Percentiles rank a stretch among this genome's conserved stretches.
These are phyloP conservation scores for Parelbella ahira DNA, from an alignment of 2,888 invertebrate genomes.

Conservation along the genomic window DNA sequence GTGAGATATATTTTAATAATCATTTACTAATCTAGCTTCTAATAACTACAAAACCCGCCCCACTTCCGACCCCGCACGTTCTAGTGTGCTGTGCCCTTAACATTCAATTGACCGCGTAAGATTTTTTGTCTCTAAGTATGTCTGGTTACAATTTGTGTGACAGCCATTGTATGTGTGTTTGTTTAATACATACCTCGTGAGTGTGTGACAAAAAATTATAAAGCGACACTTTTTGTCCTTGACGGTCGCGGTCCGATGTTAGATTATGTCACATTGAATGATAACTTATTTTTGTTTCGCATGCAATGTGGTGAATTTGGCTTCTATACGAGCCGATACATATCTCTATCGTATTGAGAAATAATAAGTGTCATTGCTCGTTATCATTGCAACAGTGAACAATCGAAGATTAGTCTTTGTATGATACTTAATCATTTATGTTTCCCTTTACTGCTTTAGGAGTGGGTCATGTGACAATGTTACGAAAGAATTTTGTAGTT, in stretches of 20 bases:
- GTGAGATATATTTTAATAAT: too few species aligned
- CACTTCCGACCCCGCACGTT: too few species aligned
- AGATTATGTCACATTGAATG: constrained; percentile 20
- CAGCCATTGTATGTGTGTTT: constrained; percentile 15
- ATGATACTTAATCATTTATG: too few species aligned
- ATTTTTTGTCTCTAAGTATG: constrained; percentile 8
- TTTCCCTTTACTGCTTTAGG: too few species aligned
- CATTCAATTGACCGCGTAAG: constrained; percentile 1
- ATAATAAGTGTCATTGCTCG: constrained; percentile 1
- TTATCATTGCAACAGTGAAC: too few species aligned
- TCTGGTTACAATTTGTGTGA: constrained; percentile 9
- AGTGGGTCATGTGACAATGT: too few species aligned
- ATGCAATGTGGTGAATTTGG: constrained; percentile 10
- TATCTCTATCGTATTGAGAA: too few species aligned
- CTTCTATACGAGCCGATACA: constrained; percentile 14
- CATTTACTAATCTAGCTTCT: too few species aligned
- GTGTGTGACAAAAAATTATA: constrained; percentile 6
- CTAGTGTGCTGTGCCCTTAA: not conserved
- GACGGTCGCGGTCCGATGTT: constrained; percentile 6
- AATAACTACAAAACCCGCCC: too few species aligned
- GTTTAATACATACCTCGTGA: constrained; percentile 14
- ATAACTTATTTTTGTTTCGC: constrained; percentile 17
- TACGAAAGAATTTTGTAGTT: too few species aligned
- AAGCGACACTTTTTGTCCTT: constrained; percentile 15
- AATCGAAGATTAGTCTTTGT: too few species aligned